Evolutionary conservation across 2,888 invertebrate genomes (phyloP), one percentile per base, ranked within the genome.

Genomic region (Lutraria lutraria): DNA sequence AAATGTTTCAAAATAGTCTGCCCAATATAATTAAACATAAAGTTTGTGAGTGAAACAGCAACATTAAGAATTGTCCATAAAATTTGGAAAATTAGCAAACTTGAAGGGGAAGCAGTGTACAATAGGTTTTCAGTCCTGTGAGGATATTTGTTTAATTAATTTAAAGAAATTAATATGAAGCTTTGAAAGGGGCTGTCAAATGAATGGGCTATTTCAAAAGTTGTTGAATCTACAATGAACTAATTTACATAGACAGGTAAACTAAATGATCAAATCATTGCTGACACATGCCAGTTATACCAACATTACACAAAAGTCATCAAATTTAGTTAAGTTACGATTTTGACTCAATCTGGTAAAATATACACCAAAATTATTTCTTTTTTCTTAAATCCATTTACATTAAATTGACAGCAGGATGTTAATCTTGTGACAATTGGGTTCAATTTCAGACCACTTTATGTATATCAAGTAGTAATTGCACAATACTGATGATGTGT

Each of bases 341-440:
- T 83, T 31, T 68, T 52, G n/a, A 68, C 52, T 72, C 72, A 76
- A 31, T 81, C 52, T n/a, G 10, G 52, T 21, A 16, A 2, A 84
- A 52, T 53, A 81, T 81, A 81, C 25, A 53, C 4, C 19, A 76
- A 76, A 72, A 29, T 63, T 12, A 13, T 25, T 60, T 63, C 68
- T 72, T 79, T 85, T 80, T n/a, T 29, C 21, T 6, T 1, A 79
- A 80, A 21, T 60, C 16, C 79, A 87, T 88, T 86, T 88, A 90
- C 86, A 81, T 15, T 52, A 68, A 72, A 8, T 0, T 90, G 90
- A 81, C 90, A 90, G 90, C 89, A 89, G 89, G 90, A 88, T 60
- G 82, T 53, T 54, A 82, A 86, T 83, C 63, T 53, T 68, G 54
- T 19, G 31, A 87, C 82, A 87, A 88, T 80, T 68, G 80, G n/a